Base-by-base conservation (phyloP, 2,113 vertebrate genomes). In the Haliaeetus leucogaster region DNA sequence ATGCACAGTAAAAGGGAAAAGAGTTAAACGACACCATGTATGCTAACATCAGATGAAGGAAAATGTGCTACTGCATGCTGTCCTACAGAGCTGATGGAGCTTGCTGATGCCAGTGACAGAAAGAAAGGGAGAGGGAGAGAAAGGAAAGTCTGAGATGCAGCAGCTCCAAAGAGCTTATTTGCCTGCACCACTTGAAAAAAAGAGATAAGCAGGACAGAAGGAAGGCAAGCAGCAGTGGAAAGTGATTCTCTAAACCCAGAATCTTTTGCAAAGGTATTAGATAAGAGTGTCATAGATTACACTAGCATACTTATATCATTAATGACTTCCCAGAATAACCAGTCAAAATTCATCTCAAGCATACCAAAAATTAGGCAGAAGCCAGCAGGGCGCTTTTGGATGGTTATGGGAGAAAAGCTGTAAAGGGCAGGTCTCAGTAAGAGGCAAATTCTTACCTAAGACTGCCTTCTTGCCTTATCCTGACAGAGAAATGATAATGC, bases 41-140 rank as follows among this genome's bases (percentile, higher is more conserved):
- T 36, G 26, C 23, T 40, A 77, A 48, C 0, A 0, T 45, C 53
- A 92, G 30, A 66, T 0, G 3, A 90, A 59, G 32, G 61, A 59
- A 89, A 84, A 81, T 4, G 40, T 77, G 27, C 27, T 66, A 5
- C 27, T 80, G 32, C n/a, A 16, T 22, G 38, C 53, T n/a, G n/a
- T 36, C 27, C 55, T 62, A 40, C 1, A 71, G 45, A 88, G 12
- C 55, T 78, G 55, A 78, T 88, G 13, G 18, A 88, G 18, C 18
- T 55, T 32, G 29, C 32, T 58, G 40, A 38, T 65, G 40, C 16
- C 70, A 67, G 47, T 55, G 68, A 82, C 47, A 86, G 20, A 58
- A 56, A 68, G 32, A 59, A 82, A 77, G 16, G 16, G 30, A 83
- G 61, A 67, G 25, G 27, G 16, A 71, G 23, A 73, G 63, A 89